Evolutionary conservation across 1,140 invertebrate species (phyloP), one percentile per base, ranked within the genome.

Genomic region (Meloidogyne chitwoodi): DNA sequence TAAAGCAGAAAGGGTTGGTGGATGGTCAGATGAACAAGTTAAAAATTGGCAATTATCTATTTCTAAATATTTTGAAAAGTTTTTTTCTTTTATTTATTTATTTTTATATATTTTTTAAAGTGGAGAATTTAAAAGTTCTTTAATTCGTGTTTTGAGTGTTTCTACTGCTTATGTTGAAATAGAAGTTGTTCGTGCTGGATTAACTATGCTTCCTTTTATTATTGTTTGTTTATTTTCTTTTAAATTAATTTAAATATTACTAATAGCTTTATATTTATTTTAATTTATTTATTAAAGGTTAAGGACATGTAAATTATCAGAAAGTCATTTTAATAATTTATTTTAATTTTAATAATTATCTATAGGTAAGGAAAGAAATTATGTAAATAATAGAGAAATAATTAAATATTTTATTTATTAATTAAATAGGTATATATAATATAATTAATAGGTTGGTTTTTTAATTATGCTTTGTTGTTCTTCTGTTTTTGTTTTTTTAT

Each of bases 191-290:
- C 75, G 83, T 19, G 83, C 83, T 31, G 83, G 83, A 27, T 65
- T 83, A 26, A 75, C 83, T n/a, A 72, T 83, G 62, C 65, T 83
- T 6, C 83, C 83, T 10, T 83, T 80, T 34, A 68, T 84, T 19
- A 29, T 76, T 41, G 73, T 73, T 38, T 64, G 41, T 71, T 38
- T 31, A 22, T 73, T 19, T 19, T n/a, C 31, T 19, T 12, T 26
- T 29, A 10, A 68, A 38, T 24, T 44, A 34, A 6, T 68, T 6
- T 3, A 68, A 68, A 27, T 68, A 22, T 19, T 6, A 41, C 22
- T 68, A 41, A 12, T 12, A 10, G 5, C n/a, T n/a, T n/a, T n/a
- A n/a, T n/a, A n/a, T n/a, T n/a, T n/a, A n/a, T n/a, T n/a, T n/a
- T n/a, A n/a, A n/a, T n/a, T n/a, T n/a, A n/a, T n/a, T n/a, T n/a